Percentiles rank a stretch among this genome's conserved stretches.
phyloP scores from a whole-genome alignment of 2,113 vertebrate species.

The Chloropsis hardwickii region DNA sequence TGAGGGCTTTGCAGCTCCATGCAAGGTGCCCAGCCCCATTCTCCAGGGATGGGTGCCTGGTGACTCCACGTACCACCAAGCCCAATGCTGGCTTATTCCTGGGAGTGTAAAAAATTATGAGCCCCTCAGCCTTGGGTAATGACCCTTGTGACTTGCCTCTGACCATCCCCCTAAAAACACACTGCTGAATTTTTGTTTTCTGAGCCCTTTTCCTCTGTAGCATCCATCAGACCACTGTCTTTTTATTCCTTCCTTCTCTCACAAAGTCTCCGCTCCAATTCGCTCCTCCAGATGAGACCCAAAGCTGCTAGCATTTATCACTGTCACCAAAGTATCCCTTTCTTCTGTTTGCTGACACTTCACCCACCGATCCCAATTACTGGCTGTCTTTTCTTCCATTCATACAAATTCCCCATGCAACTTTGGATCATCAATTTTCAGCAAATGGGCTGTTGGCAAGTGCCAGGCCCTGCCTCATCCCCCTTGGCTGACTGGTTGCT shows the following conservation, averaged over 20 bases:
- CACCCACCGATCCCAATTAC: slow-evolving; percentile 63
- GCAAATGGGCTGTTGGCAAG: neutral
- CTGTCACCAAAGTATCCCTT: slow-evolving; percentile 59
- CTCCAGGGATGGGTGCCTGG: neutral
- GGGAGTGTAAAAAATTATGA: neutral
- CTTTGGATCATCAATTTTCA: slow-evolving; percentile 55
- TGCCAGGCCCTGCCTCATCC: neutral
- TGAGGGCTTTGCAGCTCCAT: neutral
- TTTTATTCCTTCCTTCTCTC: slow-evolving; percentile 13
- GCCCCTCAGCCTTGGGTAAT: neutral
- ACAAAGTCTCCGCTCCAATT: neutral
- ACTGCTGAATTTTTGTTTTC: neutral
- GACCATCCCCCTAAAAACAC: neutral
- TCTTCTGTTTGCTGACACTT: slow-evolving; percentile 64
- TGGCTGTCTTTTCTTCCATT: slow-evolving; percentile 56
- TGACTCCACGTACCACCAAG: neutral
- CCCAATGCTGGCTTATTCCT: neutral
- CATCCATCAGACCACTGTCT: neutral
- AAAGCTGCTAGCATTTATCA: slow-evolving; percentile 59
- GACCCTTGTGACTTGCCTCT: neutral
- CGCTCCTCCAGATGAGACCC: slow-evolving; percentile 35
- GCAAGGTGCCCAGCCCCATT: neutral
- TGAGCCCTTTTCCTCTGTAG: neutral
- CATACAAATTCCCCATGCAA: slow-evolving; percentile 56
- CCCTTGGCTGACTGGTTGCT: neutral